A percentile compares a stretch with the other conserved stretches of the same genome.
These are phyloP conservation scores for Choristoneura fumiferana DNA, from an alignment of 1,140 invertebrate species.

Conservation along the genomic window DNA sequence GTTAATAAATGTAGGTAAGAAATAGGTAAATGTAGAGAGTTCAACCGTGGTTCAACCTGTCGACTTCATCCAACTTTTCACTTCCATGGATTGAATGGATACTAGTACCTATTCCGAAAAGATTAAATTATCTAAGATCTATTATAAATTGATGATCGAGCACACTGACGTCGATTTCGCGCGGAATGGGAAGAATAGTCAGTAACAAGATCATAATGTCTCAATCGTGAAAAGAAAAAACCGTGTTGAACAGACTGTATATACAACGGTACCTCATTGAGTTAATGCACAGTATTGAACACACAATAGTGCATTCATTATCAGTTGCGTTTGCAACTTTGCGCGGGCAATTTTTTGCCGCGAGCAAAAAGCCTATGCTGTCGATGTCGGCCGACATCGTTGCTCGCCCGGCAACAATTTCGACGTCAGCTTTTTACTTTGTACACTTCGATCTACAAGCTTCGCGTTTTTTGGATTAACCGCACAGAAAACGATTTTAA, in stretches of 20 bases:
- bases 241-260: not conserved
- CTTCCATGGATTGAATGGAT: not conserved
- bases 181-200: not conserved
- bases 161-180: not conserved
- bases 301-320: conserved; percentile 18
- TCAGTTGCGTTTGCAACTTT: conserved; percentile 2
- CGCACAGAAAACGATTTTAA: conserved; percentile 3
- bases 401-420: not conserved
- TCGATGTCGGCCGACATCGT: too few species aligned
- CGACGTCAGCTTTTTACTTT: conserved; percentile 9
- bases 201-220: not conserved
- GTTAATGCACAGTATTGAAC: conserved; percentile 12
- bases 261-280: not conserved
- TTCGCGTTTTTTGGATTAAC: not conserved
- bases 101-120: not conserved
- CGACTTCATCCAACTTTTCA: not conserved
- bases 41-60: not conserved
- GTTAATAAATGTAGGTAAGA: too few species aligned
- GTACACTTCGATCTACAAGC: not conserved
- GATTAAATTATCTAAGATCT: too few species aligned
- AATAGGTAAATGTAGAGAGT: too few species aligned
- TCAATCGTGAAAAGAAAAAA: not conserved
- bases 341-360: conserved; percentile 4
- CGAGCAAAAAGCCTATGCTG: not conserved
- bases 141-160: not conserved